Conservation (phyloP, 2,888 invertebrate species). For the Leucoptera coffeella region DNA sequence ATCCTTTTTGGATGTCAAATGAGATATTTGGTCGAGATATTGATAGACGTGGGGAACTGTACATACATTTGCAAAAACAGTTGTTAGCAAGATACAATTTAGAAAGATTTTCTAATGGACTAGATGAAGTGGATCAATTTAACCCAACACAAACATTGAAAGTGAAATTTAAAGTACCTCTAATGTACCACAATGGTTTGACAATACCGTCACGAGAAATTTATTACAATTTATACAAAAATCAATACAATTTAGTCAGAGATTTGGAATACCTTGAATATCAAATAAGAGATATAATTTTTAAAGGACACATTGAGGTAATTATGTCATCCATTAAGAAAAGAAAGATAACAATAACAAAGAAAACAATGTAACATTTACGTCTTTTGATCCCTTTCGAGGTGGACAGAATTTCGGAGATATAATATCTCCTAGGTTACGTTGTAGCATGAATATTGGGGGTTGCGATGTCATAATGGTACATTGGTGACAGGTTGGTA, state of each 20-base stretch:
- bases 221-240: constrained; percentile 21
- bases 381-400: too few species aligned
- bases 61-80: constrained; percentile 55
- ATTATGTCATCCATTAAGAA: too few species aligned
- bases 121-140: constrained; percentile 36
- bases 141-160: constrained; percentile 9
- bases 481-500: too few species aligned
- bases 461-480: too few species aligned
- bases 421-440: too few species aligned
- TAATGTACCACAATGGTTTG: constrained; percentile 51
- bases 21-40: constrained; percentile 29
- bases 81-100: constrained; percentile 58
- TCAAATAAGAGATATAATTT: constrained; percentile 42
- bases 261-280: constrained; percentile 29
- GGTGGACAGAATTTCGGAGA: too few species aligned
- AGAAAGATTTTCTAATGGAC: constrained; percentile 56
- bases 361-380: too few species aligned
- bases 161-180: constrained; percentile 49
- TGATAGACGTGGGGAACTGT: constrained; percentile 49
- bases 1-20: constrained; percentile 36
- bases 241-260: constrained; percentile 14
- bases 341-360: too few species aligned
- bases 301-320: constrained; percentile 30
- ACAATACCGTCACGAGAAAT: constrained; percentile 47
- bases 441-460: too few species aligned